These are phyloP conservation scores for Myanophis thanlyinensis DNA, from an alignment of 2,113 vertebrate genomes.

Conservation along the genomic window DNA sequence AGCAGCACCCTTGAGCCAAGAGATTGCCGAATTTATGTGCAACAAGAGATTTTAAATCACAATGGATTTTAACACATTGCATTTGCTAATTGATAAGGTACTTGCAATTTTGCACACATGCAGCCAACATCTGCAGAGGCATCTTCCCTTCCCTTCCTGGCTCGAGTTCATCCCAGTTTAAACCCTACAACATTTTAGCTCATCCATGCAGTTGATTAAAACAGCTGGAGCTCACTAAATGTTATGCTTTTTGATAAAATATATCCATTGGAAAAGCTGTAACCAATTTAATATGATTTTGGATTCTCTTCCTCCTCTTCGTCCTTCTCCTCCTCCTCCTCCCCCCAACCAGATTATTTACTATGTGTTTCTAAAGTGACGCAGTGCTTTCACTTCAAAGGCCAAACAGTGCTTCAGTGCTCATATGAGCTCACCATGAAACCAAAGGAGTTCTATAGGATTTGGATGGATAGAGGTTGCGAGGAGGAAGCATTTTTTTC, in stretches of 20 bases:
- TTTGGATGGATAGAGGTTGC: not conserved
- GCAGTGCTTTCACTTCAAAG: not conserved
- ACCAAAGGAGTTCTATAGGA: not conserved
- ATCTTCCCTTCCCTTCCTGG: not conserved
- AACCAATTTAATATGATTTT: not conserved
- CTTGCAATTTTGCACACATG: not conserved
- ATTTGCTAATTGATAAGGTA: not conserved
- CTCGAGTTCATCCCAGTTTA: not conserved
- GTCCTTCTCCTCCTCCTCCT: not conserved
- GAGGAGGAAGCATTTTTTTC: not conserved
- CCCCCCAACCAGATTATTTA: not conserved
- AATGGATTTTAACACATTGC: not conserved
- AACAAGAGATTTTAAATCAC: not conserved
- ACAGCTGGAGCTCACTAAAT: not conserved
- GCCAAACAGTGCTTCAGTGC: not conserved
- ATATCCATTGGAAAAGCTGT: not conserved
- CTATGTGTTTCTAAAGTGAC: not conserved
- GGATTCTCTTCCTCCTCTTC: not conserved
- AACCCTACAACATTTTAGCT: not conserved
- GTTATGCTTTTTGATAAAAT: not conserved
- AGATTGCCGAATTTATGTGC: not conserved
- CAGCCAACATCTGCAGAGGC: not conserved
- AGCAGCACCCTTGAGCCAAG: not conserved
- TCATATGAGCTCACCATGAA: not conserved
- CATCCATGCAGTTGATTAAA: not conserved